These are phyloP conservation scores for Callithrix jacchus DNA, from an alignment of 2,113 vertebrate species.

Conservation along the genomic window DNA sequence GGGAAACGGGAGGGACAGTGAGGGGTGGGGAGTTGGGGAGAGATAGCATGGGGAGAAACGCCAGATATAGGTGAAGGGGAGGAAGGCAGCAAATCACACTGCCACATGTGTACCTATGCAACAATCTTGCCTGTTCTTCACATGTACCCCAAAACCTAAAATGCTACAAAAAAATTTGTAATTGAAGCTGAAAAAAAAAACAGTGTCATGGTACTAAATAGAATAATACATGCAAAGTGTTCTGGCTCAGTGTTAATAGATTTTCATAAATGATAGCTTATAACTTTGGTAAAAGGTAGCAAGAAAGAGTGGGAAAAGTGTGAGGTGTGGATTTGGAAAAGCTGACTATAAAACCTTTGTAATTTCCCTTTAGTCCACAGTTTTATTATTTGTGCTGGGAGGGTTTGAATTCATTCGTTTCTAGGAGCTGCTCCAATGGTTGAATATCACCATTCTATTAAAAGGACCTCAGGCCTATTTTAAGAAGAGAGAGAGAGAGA, in stretches of 20 bases:
- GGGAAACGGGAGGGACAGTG: no score
- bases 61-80: no score
- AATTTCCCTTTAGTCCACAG: background rate
- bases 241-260: background rate
- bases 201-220: background rate
- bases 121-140: no score
- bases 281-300: background rate
- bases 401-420: background rate
- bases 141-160: no score
- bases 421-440: background rate
- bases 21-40: no score
- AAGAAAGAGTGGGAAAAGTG: background rate
- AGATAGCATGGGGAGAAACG: no score
- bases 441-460: background rate
- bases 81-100: no score
- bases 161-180: no score
- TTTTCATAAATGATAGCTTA: conserved; percentile 20
- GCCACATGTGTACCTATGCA: no score
- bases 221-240: background rate
- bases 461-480: background rate
- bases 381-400: background rate
- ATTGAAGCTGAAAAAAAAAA: no score
- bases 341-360: background rate
- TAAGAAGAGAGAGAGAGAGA: background rate
- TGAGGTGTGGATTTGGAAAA: background rate